Evolutionary conservation across 35 echinoderm and acorn worm species (phyloP).

Genomic region (Apostichopus parvimensis): DNA sequence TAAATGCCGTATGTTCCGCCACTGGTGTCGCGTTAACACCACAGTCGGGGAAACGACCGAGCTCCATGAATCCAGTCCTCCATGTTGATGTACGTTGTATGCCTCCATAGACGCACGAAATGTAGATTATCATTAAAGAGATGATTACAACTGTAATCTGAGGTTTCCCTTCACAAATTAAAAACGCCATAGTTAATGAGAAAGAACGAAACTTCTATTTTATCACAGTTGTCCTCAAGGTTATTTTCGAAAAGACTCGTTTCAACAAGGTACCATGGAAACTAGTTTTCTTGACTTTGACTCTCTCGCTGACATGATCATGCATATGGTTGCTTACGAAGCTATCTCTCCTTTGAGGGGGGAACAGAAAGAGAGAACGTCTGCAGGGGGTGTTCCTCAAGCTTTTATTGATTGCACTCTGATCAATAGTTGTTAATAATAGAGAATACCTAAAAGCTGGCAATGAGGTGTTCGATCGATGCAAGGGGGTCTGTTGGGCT

Average conservation of each 20-base stretch:
- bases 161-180: too few species aligned
- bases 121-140: background rate
- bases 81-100: background rate
- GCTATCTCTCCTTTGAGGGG: too few species aligned
- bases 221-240: too few species aligned
- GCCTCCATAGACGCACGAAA: background rate
- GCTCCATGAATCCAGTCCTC: slow-evolving; percentile 64
- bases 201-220: too few species aligned
- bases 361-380: too few species aligned
- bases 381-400: background rate
- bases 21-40: slow-evolving; percentile 53
- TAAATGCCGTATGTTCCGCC: slow-evolving; percentile 14
- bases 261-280: too few species aligned
- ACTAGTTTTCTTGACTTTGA: too few species aligned
- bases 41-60: slow-evolving; percentile 74
- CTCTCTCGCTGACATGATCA: too few species aligned
- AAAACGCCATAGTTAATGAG: too few species aligned
- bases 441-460: background rate
- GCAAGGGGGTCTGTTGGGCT: background rate
- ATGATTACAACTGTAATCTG: background rate
- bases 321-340: too few species aligned
- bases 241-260: too few species aligned
- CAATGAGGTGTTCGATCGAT: background rate
- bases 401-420: background rate
- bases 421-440: background rate